These are phyloP conservation scores for Hydrotaea diabolus DNA, from an alignment of 2,888 invertebrate genomes.

Conservation along the genomic window DNA sequence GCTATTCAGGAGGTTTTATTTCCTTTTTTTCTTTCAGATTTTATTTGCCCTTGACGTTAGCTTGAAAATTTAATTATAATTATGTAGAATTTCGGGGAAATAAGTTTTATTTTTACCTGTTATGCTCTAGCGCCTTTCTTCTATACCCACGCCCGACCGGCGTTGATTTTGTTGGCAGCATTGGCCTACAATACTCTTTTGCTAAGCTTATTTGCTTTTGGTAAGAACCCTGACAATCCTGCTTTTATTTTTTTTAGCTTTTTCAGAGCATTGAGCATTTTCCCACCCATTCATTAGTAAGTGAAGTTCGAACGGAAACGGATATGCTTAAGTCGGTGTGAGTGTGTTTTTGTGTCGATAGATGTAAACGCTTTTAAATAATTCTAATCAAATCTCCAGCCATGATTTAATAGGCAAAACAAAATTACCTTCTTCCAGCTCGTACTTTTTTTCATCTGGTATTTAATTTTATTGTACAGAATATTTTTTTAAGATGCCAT, in stretches of 20 bases:
- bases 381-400: constrained; percentile 45
- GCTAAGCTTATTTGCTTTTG: background rate
- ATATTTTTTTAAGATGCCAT: background rate
- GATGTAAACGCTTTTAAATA: constrained; percentile 20
- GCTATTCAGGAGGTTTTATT: background rate
- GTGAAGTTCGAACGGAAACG: constrained; percentile 32
- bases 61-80: constrained; percentile 47
- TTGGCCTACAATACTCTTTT: background rate
- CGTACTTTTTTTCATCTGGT: background rate
- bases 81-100: constrained; percentile 22
- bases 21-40: background rate
- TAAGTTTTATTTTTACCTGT: constrained; percentile 29
- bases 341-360: too few relatives aligned
- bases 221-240: background rate
- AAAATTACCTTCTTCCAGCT: background rate
- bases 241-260: background rate
- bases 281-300: background rate
- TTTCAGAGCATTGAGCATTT: background rate
- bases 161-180: background rate
- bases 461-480: constrained; percentile 30
- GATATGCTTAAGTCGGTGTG: constrained; percentile 7
- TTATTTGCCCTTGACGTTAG: background rate
- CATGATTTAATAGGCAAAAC: constrained; percentile 43
- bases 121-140: background rate
- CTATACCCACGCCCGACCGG: background rate